phyloP scores from a whole-genome alignment of 1,140 invertebrate species.

The Drosophila mayri region DNA sequence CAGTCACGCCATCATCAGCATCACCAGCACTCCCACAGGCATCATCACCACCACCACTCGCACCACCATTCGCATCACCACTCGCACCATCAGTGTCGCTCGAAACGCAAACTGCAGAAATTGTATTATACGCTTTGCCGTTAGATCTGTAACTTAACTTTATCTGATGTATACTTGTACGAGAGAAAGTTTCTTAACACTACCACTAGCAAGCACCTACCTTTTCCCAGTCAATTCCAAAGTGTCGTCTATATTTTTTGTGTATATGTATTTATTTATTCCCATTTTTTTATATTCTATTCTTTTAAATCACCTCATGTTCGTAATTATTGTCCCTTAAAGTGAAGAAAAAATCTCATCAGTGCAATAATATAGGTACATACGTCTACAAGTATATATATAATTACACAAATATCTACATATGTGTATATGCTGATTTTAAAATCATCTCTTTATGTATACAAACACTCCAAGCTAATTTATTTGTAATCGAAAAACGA shows the following conservation, averaged over 20 bases:
- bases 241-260: conserved; percentile 18
- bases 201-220: conserved; percentile 32
- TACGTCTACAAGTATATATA: conserved; percentile 27
- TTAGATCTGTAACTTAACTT: conserved; percentile 73
- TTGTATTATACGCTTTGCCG: conserved; percentile 84
- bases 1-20: conserved; percentile 57
- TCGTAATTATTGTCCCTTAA: conserved; percentile 48
- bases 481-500: conserved; percentile 60
- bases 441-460: conserved; percentile 45
- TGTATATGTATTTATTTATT: conserved; percentile 71
- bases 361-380: conserved; percentile 69
- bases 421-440: conserved; percentile 22
- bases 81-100: conserved; percentile 75
- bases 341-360: conserved; percentile 60
- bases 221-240: conserved; percentile 5
- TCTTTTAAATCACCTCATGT: conserved; percentile 25
- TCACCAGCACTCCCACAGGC: conserved; percentile 61
- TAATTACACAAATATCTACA: neutral
- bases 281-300: conserved; percentile 21
- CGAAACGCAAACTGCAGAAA: conserved; percentile 84
- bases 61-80: conserved; percentile 66
- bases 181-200: conserved; percentile 57
- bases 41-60: conserved; percentile 67
- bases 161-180: conserved; percentile 62
- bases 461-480: conserved; percentile 62